These are phyloP conservation scores for Halesus radiatus DNA, from an alignment of 1,140 invertebrate species.

Conservation along the genomic window DNA sequence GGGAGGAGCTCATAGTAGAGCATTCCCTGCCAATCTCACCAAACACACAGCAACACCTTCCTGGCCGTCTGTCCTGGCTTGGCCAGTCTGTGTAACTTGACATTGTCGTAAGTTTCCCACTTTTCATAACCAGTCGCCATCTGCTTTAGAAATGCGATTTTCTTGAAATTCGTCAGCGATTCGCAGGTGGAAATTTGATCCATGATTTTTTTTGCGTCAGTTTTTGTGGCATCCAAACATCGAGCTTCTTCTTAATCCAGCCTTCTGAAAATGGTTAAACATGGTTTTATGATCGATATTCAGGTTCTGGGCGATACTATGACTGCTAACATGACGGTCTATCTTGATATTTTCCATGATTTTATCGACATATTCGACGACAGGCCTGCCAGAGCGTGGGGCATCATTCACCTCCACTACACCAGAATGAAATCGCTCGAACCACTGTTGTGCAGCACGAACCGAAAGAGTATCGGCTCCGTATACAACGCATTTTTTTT, in stretches of 20 bases:
- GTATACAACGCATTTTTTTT: neutral
- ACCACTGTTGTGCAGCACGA: slow-evolving; percentile 21
- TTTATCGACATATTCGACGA: slow-evolving; percentile 16
- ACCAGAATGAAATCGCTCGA: slow-evolving; percentile 20
- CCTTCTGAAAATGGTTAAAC: too few relatives aligned
- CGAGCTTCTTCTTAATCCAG: too few relatives aligned
- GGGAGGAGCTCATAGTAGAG: neutral
- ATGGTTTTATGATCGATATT: too few relatives aligned
- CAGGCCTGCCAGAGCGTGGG: neutral
- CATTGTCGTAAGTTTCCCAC: too few relatives aligned
- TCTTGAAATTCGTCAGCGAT: too few relatives aligned
- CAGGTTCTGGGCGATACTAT: too few relatives aligned
- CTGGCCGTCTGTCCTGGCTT: slow-evolving; percentile 17
- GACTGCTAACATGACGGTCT: too few relatives aligned
- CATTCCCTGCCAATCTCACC: slow-evolving; percentile 12
- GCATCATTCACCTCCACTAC: slow-evolving; percentile 23
- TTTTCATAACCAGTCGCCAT: too few relatives aligned
- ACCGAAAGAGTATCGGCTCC: slow-evolving; percentile 17
- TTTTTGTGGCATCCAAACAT: too few relatives aligned
- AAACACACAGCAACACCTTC: slow-evolving; percentile 26
- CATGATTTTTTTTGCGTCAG: too few relatives aligned
- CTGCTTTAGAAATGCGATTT: too few relatives aligned
- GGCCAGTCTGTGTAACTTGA: neutral
- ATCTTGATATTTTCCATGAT: neutral
- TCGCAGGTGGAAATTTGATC: too few relatives aligned